Percentiles rank a stretch among this genome's conserved stretches.
phyloP scores from a whole-genome alignment of 2,888 invertebrate species.

The Heliconius hortense region DNA sequence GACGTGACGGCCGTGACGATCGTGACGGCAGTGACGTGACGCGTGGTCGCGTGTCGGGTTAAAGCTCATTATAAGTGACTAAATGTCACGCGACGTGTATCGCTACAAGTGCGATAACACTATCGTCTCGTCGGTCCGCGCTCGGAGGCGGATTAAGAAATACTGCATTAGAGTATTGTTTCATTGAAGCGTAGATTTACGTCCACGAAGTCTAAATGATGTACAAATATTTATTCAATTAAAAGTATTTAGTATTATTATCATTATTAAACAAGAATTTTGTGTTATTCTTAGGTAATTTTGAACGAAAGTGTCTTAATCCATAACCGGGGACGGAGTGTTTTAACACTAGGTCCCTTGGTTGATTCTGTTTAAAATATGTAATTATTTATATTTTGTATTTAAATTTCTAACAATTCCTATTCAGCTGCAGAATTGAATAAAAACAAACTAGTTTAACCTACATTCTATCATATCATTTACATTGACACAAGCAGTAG shows the following conservation, averaged over 20 bases:
- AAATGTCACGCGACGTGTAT: conserved; percentile 19
- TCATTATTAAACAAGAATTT: too few species aligned
- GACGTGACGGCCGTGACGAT: neutral
- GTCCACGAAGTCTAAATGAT: neutral
- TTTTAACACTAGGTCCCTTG: too few species aligned
- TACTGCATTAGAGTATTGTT: neutral
- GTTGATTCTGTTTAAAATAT: neutral
- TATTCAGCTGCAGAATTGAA: neutral
- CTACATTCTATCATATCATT: conserved; percentile 16
- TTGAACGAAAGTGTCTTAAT: too few species aligned
- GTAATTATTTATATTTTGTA: neutral
- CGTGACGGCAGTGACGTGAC: too few species aligned
- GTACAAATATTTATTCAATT: too few species aligned
- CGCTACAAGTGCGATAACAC: conserved; percentile 25
- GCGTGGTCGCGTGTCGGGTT: neutral
- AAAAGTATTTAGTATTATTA: neutral
- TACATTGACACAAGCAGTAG: conserved; percentile 5
- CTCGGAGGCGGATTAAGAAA: conserved; percentile 15
- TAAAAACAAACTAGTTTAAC: neutral
- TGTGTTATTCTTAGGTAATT: too few species aligned
- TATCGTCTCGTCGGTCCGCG: conserved; percentile 18
- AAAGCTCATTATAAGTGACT: conserved; percentile 11
- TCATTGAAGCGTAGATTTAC: too few species aligned
- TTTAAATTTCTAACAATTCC: neutral
- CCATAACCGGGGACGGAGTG: too few species aligned